These are phyloP conservation scores for Vanessa atalanta DNA, from an alignment of 1,140 invertebrate genomes.

Conservation along the genomic window DNA sequence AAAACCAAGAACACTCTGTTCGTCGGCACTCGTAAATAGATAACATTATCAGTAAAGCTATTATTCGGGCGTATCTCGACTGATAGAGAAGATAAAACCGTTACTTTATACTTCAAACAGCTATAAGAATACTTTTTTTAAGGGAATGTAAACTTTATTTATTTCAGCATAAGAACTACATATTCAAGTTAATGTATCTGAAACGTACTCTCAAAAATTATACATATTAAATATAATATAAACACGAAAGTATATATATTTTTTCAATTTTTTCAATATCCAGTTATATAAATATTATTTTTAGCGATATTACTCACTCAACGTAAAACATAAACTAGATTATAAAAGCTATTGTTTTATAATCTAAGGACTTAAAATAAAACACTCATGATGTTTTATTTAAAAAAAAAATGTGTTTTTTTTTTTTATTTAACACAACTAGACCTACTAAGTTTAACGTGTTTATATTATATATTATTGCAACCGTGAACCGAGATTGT, in stretches of 20 bases:
- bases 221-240: not conserved
- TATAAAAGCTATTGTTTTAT: no score
- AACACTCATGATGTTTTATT: no score
- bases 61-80: constrained; percentile 33
- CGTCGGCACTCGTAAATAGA: constrained; percentile 16
- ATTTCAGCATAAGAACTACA: not conserved
- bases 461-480: constrained; percentile 5
- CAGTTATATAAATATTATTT: no score
- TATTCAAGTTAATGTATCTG: not conserved
- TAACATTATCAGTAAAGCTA: constrained; percentile 36
- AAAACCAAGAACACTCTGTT: not conserved
- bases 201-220: not conserved
- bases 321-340: no score
- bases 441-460: no score
- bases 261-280: no score
- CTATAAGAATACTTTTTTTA: not conserved
- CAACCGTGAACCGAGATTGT: constrained; percentile 15
- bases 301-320: no score
- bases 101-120: constrained; percentile 1
- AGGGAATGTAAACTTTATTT: not conserved
- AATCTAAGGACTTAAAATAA: no score
- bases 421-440: no score
- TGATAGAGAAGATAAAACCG: constrained; percentile 39
- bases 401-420: no score
- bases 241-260: no score